Conservation (phyloP, 2,888 invertebrate species). For the Meghimatium bilineatum region DNA sequence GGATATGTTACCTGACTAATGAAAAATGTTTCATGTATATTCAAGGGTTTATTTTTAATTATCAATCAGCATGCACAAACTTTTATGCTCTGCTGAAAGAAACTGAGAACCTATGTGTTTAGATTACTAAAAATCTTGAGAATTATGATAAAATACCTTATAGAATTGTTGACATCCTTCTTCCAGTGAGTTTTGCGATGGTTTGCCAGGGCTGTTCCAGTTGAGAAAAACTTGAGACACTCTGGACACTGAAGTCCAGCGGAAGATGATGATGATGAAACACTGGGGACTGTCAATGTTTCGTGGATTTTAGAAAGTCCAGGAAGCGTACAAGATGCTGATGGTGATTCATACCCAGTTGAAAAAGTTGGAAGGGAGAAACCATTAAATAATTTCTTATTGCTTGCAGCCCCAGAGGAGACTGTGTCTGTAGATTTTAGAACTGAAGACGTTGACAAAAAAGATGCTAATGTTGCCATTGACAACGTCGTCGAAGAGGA, state of each 20-base stretch:
- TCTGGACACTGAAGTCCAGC: conserved; percentile 69
- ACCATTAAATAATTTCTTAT: conserved; percentile 18
- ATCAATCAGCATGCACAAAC: no score
- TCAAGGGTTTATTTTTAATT: no score
- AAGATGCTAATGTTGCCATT: conserved; percentile 42
- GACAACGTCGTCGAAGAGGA: conserved; percentile 44
- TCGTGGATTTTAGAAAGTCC: conserved; percentile 21
- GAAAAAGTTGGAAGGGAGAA: conserved; percentile 7
- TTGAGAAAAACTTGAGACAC: conserved; percentile 72
- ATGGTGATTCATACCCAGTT: conserved; percentile 18
- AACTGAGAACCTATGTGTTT: no score
- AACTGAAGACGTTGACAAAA: conserved; percentile 37
- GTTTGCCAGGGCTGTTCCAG: conserved; percentile 56
- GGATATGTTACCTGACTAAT: no score
- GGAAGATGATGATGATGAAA: conserved; percentile 28
- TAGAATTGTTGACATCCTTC: conserved; percentile 34
- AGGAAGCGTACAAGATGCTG: background rate
- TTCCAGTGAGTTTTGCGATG: conserved; percentile 56
- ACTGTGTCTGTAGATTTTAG: conserved; percentile 25
- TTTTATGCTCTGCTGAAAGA: no score
- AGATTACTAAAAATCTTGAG: background rate
- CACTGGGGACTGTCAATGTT: conserved; percentile 30
- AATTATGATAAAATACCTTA: conserved; percentile 20
- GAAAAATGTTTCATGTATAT: no score
- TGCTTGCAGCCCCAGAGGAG: background rate